Evolutionary conservation across 2,797 vertebrate genomes (phyloP).

Genomic region (Cebuella pygmaea): DNA sequence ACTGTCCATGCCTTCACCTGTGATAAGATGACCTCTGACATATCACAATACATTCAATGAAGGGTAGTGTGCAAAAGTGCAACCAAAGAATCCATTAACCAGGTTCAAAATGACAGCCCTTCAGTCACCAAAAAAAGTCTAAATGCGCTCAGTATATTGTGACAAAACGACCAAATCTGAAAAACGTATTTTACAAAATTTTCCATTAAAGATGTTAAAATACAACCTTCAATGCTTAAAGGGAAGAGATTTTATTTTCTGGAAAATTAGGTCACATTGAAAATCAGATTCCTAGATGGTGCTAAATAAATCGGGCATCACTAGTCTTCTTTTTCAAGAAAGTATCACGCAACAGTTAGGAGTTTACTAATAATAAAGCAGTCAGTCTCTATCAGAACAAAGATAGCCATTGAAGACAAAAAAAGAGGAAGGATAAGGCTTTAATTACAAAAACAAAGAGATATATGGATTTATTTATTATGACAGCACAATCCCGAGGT

Average conservation of each 20-base stretch:
- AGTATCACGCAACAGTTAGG: not conserved
- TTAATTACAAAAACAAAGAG: constrained; percentile 49
- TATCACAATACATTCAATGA: not conserved
- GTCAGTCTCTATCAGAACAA: constrained; percentile 18
- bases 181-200: not conserved
- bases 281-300: constrained; percentile 16
- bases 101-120: not conserved
- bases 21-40: not conserved
- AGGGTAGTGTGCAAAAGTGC: not conserved
- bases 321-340: constrained; percentile 18
- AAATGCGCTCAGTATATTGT: not conserved
- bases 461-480: not conserved
- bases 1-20: too few species aligned
- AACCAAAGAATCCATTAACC: not conserved
- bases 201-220: not conserved
- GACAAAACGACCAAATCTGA: not conserved
- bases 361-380: constrained; percentile 40
- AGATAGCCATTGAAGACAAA: not conserved
- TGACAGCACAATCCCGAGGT: not conserved
- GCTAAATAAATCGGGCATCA: not conserved
- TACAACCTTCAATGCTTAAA: not conserved
- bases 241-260: not conserved
- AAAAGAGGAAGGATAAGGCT: not conserved
- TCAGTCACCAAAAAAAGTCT: not conserved
- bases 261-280: constrained; percentile 11